A percentile compares a stretch with the other conserved stretches of the same genome.
phyloP scores from a whole-genome alignment of 2,888 invertebrate species.

The Apamea anceps region DNA sequence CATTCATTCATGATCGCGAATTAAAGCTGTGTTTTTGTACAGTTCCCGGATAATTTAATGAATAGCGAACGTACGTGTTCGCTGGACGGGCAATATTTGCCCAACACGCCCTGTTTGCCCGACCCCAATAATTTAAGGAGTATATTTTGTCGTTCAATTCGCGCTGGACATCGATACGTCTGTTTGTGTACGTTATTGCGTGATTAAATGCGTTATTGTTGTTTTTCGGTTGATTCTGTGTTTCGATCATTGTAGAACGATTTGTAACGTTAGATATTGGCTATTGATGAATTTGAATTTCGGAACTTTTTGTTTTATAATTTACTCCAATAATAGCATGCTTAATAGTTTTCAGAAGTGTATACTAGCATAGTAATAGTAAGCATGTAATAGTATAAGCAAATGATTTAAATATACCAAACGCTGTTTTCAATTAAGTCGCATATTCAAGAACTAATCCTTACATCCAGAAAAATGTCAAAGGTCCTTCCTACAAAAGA shows the following conservation, averaged over 20 bases:
- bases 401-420: background rate
- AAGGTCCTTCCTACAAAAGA: conserved; percentile 37
- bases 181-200: conserved; percentile 73
- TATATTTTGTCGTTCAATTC: conserved; percentile 79
- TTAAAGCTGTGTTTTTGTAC: conserved; percentile 76
- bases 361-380: too few species aligned
- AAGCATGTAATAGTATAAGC: background rate
- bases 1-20: conserved; percentile 69
- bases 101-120: conserved; percentile 73
- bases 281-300: background rate
- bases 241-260: conserved; percentile 18
- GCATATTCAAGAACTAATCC: conserved; percentile 22
- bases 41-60: conserved; percentile 76
- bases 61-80: conserved; percentile 75
- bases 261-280: conserved; percentile 26
- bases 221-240: conserved; percentile 57
- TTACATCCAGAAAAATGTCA: conserved; percentile 14
- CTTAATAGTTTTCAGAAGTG: background rate
- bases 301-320: background rate
- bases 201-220: conserved; percentile 73
- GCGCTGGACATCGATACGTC: conserved; percentile 70
- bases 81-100: conserved; percentile 77
- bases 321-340: background rate
- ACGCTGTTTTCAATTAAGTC: background rate
- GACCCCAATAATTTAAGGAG: conserved; percentile 83